phyloP scores from a whole-genome alignment of 2,888 invertebrate genomes.

The Pelosia muscerda region DNA sequence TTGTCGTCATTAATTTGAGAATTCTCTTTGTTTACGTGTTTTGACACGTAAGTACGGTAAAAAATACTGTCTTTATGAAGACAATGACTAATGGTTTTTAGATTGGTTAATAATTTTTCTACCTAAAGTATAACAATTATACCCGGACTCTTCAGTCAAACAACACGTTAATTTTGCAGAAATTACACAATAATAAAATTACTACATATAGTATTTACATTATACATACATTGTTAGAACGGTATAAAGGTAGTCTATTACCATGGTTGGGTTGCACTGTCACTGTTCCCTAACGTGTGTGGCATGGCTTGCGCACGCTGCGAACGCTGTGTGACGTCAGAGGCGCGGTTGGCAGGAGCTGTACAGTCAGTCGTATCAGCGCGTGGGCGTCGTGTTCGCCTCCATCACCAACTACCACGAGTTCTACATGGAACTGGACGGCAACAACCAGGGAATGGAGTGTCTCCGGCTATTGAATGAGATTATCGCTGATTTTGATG shows the following conservation, averaged over 20 bases:
- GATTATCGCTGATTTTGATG: slow-evolving; percentile 97
- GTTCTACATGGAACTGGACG: slow-evolving; percentile 97
- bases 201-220: background rate
- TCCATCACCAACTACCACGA: slow-evolving; percentile 98
- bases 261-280: slow-evolving; percentile 33
- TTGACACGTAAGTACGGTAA: too few relatives aligned
- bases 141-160: background rate
- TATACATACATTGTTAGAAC: background rate
- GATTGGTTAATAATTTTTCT: background rate
- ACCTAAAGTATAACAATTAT: background rate
- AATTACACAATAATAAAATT: background rate
- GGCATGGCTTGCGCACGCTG: slow-evolving; percentile 58
- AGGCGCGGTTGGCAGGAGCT: slow-evolving; percentile 88
- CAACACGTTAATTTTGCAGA: background rate
- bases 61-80: too few relatives aligned
- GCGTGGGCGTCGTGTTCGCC: slow-evolving; percentile 96
- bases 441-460: slow-evolving; percentile 96
- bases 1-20: background rate
- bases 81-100: too few relatives aligned
- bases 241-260: background rate
- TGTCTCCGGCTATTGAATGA: slow-evolving; percentile 95
- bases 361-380: slow-evolving; percentile 96
- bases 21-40: background rate
- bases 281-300: slow-evolving; percentile 51
- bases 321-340: slow-evolving; percentile 49